These are phyloP conservation scores for Venustoraphidia nigricollis DNA, from an alignment of 2,888 invertebrate genomes.

Conservation along the genomic window DNA sequence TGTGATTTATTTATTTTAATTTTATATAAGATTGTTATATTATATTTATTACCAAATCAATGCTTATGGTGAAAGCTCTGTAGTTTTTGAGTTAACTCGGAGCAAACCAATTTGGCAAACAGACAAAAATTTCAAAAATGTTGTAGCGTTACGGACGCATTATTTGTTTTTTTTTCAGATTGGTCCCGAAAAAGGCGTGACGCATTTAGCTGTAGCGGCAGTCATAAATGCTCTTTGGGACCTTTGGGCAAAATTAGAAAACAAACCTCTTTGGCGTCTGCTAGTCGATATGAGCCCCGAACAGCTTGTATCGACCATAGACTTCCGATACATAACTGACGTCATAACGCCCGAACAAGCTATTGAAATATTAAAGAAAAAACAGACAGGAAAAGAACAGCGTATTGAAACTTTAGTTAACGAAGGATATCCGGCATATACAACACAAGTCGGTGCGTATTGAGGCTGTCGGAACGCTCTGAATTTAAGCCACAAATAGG, in stretches of 20 bases:
- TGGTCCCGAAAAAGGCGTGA: slow-evolving; percentile 83
- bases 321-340: slow-evolving; percentile 74
- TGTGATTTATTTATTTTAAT: too few relatives aligned
- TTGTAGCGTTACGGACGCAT: too few relatives aligned
- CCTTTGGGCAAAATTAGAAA: slow-evolving; percentile 70
- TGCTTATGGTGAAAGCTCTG: too few relatives aligned
- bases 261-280: slow-evolving; percentile 78
- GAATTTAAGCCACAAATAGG: too few relatives aligned
- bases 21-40: too few relatives aligned
- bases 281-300: slow-evolving; percentile 73
- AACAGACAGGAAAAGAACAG: slow-evolving; percentile 37
- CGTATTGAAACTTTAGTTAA: slow-evolving; percentile 44
- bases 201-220: slow-evolving; percentile 75
- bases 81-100: too few relatives aligned
- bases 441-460: slow-evolving; percentile 60
- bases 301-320: slow-evolving; percentile 68
- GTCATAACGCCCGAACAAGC: slow-evolving; percentile 73
- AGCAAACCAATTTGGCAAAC: too few relatives aligned
- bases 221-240: slow-evolving; percentile 88
- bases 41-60: too few relatives aligned
- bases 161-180: slow-evolving; percentile 34
- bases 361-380: slow-evolving; percentile 45
- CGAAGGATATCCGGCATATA: slow-evolving; percentile 74
- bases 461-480: not conserved
- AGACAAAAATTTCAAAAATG: too few relatives aligned